Evolutionary conservation across 1,140 invertebrate genomes (phyloP).

Genomic region (Leptonema lineaticorne): DNA sequence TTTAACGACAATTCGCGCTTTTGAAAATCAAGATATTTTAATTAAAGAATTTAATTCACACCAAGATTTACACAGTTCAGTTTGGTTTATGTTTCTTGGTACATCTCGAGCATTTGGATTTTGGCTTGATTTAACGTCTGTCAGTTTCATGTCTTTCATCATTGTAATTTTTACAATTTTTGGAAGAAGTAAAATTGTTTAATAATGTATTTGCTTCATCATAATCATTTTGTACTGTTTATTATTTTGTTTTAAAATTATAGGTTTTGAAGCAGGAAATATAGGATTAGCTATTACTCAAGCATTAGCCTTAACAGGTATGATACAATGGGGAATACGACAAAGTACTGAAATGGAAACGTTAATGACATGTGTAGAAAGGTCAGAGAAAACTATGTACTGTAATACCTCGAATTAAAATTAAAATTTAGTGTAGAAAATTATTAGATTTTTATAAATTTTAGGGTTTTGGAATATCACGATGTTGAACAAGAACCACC

Average conservation of each 20-base stretch:
- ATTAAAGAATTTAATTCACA: slow-evolving; percentile 57
- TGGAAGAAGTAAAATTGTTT: slow-evolving; percentile 39
- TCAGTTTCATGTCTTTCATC: slow-evolving; percentile 61
- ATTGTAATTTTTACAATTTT: slow-evolving; percentile 60
- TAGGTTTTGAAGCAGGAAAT: slow-evolving; percentile 54
- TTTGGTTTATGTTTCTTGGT: slow-evolving; percentile 66
- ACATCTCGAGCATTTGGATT: slow-evolving; percentile 70
- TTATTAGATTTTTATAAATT: slow-evolving; percentile 1
- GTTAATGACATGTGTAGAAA: slow-evolving; percentile 60
- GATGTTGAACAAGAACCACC: slow-evolving; percentile 48
- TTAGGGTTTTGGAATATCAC: slow-evolving; percentile 48
- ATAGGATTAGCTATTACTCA: slow-evolving; percentile 66
- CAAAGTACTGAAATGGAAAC: slow-evolving; percentile 65
- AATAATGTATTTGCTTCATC: no score
- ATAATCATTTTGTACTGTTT: no score
- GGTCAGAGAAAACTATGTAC: no score
- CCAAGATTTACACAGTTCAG: slow-evolving; percentile 52
- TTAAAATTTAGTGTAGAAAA: no score
- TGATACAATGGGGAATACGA: slow-evolving; percentile 67
- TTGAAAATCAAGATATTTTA: slow-evolving; percentile 57
- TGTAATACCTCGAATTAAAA: no score
- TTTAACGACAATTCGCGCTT: slow-evolving; percentile 67
- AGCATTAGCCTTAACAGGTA: slow-evolving; percentile 60
- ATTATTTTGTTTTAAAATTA: no score
- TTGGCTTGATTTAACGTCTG: slow-evolving; percentile 68